These are phyloP conservation scores for Spodoptera littoralis DNA, from an alignment of 2,888 invertebrate species.

Conservation along the genomic window DNA sequence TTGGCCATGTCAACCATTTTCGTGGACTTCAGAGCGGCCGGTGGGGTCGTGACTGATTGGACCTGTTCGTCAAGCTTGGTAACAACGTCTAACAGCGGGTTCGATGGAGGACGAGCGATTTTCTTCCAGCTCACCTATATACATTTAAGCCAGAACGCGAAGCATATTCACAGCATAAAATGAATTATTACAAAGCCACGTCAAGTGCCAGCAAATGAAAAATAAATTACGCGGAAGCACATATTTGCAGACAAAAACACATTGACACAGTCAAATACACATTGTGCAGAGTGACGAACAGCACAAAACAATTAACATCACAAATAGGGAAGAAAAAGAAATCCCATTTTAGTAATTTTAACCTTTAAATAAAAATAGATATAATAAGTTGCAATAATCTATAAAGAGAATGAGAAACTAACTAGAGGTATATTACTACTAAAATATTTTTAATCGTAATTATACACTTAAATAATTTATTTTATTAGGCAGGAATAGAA, in stretches of 20 bases:
- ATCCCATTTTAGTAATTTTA: constrained; percentile 34
- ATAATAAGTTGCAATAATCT: background rate
- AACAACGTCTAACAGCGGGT: constrained; percentile 91
- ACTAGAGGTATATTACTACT: no score
- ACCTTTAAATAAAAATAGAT: background rate
- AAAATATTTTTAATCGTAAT: no score
- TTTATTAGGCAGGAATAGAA: no score
- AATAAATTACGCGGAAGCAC: constrained; percentile 47
- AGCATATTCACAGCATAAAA: constrained; percentile 52
- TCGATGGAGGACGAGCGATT: constrained; percentile 89
- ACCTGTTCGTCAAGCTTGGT: constrained; percentile 90
- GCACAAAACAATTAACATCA: constrained; percentile 85
- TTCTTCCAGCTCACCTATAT: constrained; percentile 90
- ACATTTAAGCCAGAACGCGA: constrained; percentile 63
- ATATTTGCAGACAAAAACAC: constrained; percentile 75
- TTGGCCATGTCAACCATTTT: constrained; percentile 90
- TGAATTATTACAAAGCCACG: constrained; percentile 67
- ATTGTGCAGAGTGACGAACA: constrained; percentile 65
- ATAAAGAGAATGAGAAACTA: no score
- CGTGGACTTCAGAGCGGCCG: constrained; percentile 78
- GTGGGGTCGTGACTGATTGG: constrained; percentile 76
- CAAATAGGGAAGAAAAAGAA: constrained; percentile 65
- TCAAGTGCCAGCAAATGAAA: constrained; percentile 65
- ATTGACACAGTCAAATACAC: constrained; percentile 76
- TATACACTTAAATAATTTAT: no score